Evolutionary conservation across 2,888 invertebrate species (phyloP), one percentile per base, ranked within the genome.

Genomic region (Patella depressa): DNA sequence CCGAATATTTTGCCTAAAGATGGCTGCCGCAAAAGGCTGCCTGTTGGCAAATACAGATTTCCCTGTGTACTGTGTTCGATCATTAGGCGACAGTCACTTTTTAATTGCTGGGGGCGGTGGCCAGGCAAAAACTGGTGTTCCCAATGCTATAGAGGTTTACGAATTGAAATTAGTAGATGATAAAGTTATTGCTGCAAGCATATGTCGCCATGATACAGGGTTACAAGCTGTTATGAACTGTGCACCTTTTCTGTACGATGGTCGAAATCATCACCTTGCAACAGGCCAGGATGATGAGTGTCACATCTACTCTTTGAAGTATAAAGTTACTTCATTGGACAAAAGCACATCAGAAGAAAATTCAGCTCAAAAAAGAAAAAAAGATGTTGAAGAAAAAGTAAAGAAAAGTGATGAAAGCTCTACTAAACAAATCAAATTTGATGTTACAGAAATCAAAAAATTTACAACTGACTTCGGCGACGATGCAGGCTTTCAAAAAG

Each of bases 21-120:
- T 88, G 88, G 88, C 88, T 81, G 83, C 87, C 53, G 80, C 73
- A 45, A 84, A 83, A 78, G 87, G 86, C 19, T 81, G 81, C 54
- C 78, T 89, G 78, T 75, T 90, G 71, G 88, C 88, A 65, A 85
- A 86, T 72, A 87, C 90, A 59, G 88, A 90, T 84, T 91, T 98
- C 93, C 98, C 98, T 7, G 93, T 98, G 80, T 98, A 98, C 91
- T 95, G 96, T 3, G 94, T 98, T 55, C 96, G 96, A 93, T 96
- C 96, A 93, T 93, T 98, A 79, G 96, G 96, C 54, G 96, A 96
- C 92, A 94, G 97, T 85, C 98, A 98, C 93, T 95, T 99, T 87
- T 93, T 99, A 81, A 97, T 99, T 73, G 98, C 97, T 82, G 99
- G 99, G 76, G 99, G 99, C 76, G 99, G 99, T 80, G 99, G 99